phyloP scores from a whole-genome alignment of 2,113 vertebrate genomes.

The Argyrosomus japonicus region DNA sequence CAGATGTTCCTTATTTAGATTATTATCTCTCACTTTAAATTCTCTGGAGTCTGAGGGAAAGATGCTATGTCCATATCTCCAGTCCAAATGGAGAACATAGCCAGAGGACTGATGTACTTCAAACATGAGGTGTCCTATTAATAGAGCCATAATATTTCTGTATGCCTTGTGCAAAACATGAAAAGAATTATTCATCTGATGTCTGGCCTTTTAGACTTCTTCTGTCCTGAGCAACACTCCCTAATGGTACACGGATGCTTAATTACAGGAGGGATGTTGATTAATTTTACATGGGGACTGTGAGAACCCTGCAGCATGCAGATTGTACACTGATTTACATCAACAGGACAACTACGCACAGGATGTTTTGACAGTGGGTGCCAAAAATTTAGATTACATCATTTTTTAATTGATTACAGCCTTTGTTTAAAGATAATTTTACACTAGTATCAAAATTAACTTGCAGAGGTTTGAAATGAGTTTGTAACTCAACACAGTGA shows the following conservation, averaged over 20 bases:
- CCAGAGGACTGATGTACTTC: constrained; percentile 66
- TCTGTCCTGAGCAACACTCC: constrained; percentile 62
- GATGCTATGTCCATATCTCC: constrained; percentile 23
- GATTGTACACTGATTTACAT: constrained; percentile 22
- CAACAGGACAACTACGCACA: background rate
- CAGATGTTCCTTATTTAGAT: constrained; percentile 51
- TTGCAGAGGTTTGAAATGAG: background rate
- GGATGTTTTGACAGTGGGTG: constrained; percentile 22
- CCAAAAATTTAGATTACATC: constrained; percentile 7
- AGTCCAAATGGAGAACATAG: constrained; percentile 29
- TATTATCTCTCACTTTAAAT: constrained; percentile 27
- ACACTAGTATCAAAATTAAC: background rate
- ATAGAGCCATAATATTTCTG: constrained; percentile 44
- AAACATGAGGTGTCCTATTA: constrained; percentile 69
- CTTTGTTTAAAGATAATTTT: fast-evolving
- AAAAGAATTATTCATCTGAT: constrained; percentile 80
- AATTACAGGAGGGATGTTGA: constrained; percentile 67
- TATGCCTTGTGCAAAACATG: constrained; percentile 67
- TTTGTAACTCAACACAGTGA: too few species aligned
- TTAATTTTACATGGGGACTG: constrained; percentile 67
- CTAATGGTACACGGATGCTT: constrained; percentile 53
- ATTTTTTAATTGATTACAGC: constrained; percentile 2
- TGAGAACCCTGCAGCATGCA: constrained; percentile 37
- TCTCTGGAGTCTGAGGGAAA: constrained; percentile 26
- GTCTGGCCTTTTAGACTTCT: constrained; percentile 64